Percentiles rank a stretch among this genome's conserved stretches.
phyloP scores from a whole-genome alignment of 53 echinoderm and acorn worm genomes.

The Paracentrotus lividus region DNA sequence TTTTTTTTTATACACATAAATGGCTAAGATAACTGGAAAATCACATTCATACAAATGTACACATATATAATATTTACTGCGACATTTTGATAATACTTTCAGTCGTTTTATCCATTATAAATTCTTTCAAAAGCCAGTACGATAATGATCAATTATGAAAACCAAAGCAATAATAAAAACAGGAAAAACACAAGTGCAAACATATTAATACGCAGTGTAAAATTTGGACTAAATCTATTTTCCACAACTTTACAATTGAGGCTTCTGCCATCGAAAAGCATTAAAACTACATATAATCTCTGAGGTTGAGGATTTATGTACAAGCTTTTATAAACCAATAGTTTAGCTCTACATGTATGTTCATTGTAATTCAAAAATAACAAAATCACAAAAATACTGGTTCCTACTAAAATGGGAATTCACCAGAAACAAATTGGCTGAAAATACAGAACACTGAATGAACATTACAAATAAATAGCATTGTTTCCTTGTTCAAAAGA shows the following conservation, averaged over 20 bases:
- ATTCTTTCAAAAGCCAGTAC: constrained; percentile 49
- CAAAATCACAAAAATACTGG: constrained; percentile 15
- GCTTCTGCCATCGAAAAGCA: background rate
- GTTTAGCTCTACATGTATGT: background rate
- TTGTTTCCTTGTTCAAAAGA: background rate
- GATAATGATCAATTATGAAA: constrained; percentile 11
- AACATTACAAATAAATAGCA: background rate
- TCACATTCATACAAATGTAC: constrained; percentile 61
- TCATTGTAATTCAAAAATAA: background rate
- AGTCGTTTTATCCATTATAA: constrained; percentile 28
- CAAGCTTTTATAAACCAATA: background rate
- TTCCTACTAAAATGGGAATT: background rate
- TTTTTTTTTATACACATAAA: constrained; percentile 50
- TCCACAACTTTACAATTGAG: background rate
- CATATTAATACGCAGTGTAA: background rate
- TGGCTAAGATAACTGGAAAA: constrained; percentile 66
- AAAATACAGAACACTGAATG: background rate
- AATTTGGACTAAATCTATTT: constrained; percentile 8
- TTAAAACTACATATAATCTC: background rate
- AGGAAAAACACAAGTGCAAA: constrained; percentile 8
- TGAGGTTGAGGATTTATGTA: background rate
- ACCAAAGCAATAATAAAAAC: constrained; percentile 27
- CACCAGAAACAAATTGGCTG: background rate
- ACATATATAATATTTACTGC: constrained; percentile 65
- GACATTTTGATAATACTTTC: constrained; percentile 69